Evolutionary conservation across 2,797 vertebrate species (phyloP), one percentile per base, ranked within the genome.

Genomic region (Argya squamiceps): DNA sequence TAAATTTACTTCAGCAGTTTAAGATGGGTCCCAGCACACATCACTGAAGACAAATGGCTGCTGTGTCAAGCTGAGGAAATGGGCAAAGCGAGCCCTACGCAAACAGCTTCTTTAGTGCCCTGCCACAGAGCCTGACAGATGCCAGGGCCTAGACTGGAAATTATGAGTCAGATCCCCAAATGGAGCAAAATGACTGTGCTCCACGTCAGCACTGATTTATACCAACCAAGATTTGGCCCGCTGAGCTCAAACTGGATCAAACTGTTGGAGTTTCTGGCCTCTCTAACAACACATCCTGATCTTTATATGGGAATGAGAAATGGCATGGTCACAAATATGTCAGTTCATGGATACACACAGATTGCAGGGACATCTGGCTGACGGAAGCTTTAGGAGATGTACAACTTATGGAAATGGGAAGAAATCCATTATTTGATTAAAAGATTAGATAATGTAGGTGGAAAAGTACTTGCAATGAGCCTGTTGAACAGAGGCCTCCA

Each of bases 281-380:
- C 37, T 80, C 52, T 88, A 68, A 73, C 50, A 63, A 67, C n/a
- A 56, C 2, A 0, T 29, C 73, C 62, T 83, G 73, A 64, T 89
- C 74, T n/a, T 56, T 78, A 36, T 59, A 56, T 69, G 46, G 60
- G 67, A 67, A 91, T 93, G 71, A 93, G 83, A 93, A 95, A 92
- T 17, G 11, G 73, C 78, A 62, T 20, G 56, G 83, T 96, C 93
- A 88, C 93, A 97, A 90, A 88, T 89, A 76, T 59, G 77, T 88
- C 52, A 93, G 43, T 52, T 92, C 73, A 59, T 68, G 91, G 50
- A 79, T 91, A 94, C 83, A 96, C 95, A 97, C 94, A 97, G 97
- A 98, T 97, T 98, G 98, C 80, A 85, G 83, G 92, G 96, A 97
- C 97, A 98, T 97, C 98, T 97, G 97, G 94, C 92, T 94, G 92